Conservation (phyloP, 2,888 invertebrate genomes). For the Xestobium rufovillosum region DNA sequence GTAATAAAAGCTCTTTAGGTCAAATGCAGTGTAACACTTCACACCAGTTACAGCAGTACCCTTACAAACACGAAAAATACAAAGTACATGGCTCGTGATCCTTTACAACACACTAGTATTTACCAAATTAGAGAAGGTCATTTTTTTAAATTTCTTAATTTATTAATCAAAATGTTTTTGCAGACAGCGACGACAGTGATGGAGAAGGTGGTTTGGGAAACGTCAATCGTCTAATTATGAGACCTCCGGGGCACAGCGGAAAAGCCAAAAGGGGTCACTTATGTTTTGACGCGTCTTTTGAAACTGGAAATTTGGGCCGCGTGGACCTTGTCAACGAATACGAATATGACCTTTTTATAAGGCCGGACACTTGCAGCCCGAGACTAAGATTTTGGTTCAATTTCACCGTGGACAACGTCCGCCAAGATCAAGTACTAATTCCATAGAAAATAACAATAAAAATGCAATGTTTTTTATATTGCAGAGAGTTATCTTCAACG, state of each 20-base stretch:
- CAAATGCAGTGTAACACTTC: conserved; percentile 23
- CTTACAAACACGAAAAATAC: too few species aligned
- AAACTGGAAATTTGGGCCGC: conserved; percentile 93
- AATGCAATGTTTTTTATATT: too few species aligned
- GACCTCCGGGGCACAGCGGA: conserved; percentile 87
- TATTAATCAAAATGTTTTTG: conserved; percentile 21
- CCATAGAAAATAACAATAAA: too few species aligned
- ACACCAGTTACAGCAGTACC: conserved; percentile 12
- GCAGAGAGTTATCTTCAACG: conserved; percentile 90
- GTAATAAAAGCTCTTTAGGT: conserved; percentile 24
- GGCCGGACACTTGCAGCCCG: conserved; percentile 95
- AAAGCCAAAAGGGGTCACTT: conserved; percentile 94
- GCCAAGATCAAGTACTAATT: conserved; percentile 72
- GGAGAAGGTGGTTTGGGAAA: conserved; percentile 92
- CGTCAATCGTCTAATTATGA: conserved; percentile 77
- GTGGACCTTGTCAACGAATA: conserved; percentile 89
- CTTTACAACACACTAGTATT: conserved; percentile 54
- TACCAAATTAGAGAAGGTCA: conserved; percentile 45
- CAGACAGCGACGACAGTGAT: conserved; percentile 88
- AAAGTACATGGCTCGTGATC: conserved; percentile 31
- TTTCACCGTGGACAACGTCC: conserved; percentile 94
- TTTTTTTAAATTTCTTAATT: not conserved
- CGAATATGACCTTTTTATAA: conserved; percentile 92
- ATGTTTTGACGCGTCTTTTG: conserved; percentile 95
- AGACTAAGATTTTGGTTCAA: conserved; percentile 94